Conservation (phyloP, 2,888 invertebrate genomes). For the Melangyna quadrimaculata region DNA sequence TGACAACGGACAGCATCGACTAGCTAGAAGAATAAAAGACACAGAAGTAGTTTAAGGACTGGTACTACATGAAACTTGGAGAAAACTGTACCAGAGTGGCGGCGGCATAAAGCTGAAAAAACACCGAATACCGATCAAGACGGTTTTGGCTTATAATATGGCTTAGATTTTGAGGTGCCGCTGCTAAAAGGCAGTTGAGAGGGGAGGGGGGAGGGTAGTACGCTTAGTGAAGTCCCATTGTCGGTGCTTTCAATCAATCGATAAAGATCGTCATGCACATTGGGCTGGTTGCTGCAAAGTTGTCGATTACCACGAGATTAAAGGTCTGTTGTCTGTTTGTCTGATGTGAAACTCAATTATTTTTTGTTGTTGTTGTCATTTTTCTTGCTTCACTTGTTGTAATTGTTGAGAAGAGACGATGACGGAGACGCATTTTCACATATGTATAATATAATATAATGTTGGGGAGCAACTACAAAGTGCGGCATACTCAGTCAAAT, state of each 20-base stretch:
- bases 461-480: slow-evolving; percentile 10
- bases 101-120: slow-evolving; percentile 37
- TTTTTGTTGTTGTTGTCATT: slow-evolving; percentile 52
- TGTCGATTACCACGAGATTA: slow-evolving; percentile 43
- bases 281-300: slow-evolving; percentile 59
- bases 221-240: background rate
- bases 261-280: slow-evolving; percentile 66
- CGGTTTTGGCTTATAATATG: slow-evolving; percentile 56
- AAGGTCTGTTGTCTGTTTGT: slow-evolving; percentile 21
- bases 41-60: slow-evolving; percentile 15
- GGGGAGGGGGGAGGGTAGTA: background rate
- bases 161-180: slow-evolving; percentile 63
- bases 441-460: background rate
- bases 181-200: slow-evolving; percentile 2
- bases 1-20: background rate
- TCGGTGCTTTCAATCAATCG: slow-evolving; percentile 70
- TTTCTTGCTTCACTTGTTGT: background rate
- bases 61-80: slow-evolving; percentile 18
- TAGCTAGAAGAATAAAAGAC: background rate
- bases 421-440: slow-evolving; percentile 39
- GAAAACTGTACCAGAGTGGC: slow-evolving; percentile 33
- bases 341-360: slow-evolving; percentile 63
- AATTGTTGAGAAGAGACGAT: background rate
- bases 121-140: slow-evolving; percentile 25
- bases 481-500: slow-evolving; percentile 11